Evolutionary conservation across 1,140 invertebrate genomes (phyloP), one percentile per base, ranked within the genome.

Genomic region (Cotesia typhae): DNA sequence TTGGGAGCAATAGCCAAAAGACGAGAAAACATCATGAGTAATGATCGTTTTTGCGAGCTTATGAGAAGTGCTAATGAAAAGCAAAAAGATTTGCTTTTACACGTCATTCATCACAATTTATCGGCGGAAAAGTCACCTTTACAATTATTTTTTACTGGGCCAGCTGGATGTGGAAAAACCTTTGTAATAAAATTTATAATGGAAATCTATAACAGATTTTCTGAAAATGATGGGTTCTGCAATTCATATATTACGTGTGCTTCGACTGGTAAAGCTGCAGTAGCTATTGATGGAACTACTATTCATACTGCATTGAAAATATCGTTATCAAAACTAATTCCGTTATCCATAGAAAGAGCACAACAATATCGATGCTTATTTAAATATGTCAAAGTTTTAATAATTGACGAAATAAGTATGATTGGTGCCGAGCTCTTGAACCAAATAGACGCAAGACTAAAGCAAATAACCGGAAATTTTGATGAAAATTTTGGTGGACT

Each of bases 231-330:
- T 28, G 20, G 20, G 20, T 28, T 28, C 20, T 28, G 20, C 20
- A 28, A 28, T 28, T 28, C 20, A 28, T 28, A 28, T 28, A 28
- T 28, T 28, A 28, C 20, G 20, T 28, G 20, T 65, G 82, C 81
- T 20, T 73, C 77, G 59, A 79, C 81, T 20, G 82, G 82, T 4
- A 82, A 82, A 74, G 83, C 83, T 17, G 81, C 81, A 7, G 71
- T 75, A 52, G 71, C 75, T 38, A 78, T 84, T 36, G 66, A 61
- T 47, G 83, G 82, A 35, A 75, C 76, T 20, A 84, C 81, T 20
- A 67, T 28, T 0, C 20, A 28, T 28, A 28, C 20, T 28, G 20
- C 20, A 28, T 28, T 28, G 20, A 28, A 28, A 51, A 67, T 60
- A 47, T 67, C 37, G 59, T 38, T 72, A 9, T 67, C 71, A 20